Base-by-base conservation (phyloP, 2,888 invertebrate genomes). In the Caenorhabditis doughertyi region DNA sequence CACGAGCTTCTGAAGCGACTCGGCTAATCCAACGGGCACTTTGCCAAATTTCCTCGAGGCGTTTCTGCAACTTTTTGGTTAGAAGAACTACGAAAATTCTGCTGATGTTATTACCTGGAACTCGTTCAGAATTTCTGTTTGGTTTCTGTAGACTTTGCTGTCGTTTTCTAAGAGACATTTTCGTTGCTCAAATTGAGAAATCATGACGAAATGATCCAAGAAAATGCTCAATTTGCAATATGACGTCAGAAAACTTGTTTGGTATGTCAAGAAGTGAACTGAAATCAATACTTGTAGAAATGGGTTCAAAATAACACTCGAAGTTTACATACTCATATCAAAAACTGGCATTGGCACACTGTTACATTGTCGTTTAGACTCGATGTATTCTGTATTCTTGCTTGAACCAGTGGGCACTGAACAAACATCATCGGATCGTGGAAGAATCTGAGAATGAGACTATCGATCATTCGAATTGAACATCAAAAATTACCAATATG, bases 1-100 rank as follows among this genome's bases (percentile, higher is more conserved):
- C 98, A 81, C 98, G 94, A 0, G 98, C 97, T 92, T 96, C 96
- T 0, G 96, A 95, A 71, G 98, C 96, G 7, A 97, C 95, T 91
- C 98, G 97, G 94, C 97, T 96, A 23, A 98, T 94, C 98, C 98
- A 99, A 21, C 99, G 94, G 53, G 96, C 95, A 23, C 95, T 95
- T 91, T 96, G 96, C 98, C 98, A 98, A 3, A 96, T 95, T 0
- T 94, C 93, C 90, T 98, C 98, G 56, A 98, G 93, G 90, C 95
- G 95, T 39, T 94, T 82, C 79, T 86, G 23, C 53, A 84, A 60
- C 4, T 13, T 47, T n/a, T 71, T 39, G 8, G 5, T 53, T 16
- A 25, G 35, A 27, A 39, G 23, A 58, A 32, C 18, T 8, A n/a
- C n/a, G n/a, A n/a, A n/a, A n/a, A n/a, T n/a, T n/a, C n/a, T n/a